These are phyloP conservation scores for Synaphobranchus kaupii DNA, from an alignment of 2,797 vertebrate genomes.

Conservation along the genomic window DNA sequence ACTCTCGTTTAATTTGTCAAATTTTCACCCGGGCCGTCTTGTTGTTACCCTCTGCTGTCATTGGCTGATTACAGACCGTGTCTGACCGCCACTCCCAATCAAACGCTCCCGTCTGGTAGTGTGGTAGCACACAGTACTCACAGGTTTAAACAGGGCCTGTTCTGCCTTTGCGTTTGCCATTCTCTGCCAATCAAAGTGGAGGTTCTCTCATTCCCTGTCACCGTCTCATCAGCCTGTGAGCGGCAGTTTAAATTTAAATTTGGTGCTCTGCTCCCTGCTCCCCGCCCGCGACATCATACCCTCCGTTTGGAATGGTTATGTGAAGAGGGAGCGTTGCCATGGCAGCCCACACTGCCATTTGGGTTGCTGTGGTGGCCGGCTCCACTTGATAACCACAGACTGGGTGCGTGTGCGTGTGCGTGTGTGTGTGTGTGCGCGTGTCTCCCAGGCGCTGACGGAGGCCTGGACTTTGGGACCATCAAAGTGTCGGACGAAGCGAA, in stretches of 20 bases:
- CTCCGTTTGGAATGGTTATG: neutral
- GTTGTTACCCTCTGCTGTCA: neutral
- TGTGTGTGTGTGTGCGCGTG: neutral
- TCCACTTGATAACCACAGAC: neutral
- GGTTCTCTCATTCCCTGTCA: neutral
- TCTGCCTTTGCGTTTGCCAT: neutral
- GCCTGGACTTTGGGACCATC: conserved; percentile 81
- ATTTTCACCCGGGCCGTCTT: neutral
- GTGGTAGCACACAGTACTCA: no score
- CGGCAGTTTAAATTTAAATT: neutral
- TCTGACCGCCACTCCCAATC: neutral
- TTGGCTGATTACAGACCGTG: neutral
- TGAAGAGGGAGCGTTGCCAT: neutral
- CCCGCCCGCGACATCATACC: neutral
- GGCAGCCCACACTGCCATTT: neutral
- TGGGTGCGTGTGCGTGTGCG: neutral
- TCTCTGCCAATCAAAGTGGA: neutral
- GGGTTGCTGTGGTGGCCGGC: no score
- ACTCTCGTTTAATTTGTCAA: neutral
- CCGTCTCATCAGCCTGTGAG: neutral
- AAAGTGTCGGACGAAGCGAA: conserved; percentile 77
- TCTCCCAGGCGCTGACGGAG: conserved; percentile 69
- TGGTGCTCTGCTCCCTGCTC: neutral
- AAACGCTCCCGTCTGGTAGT: neutral
- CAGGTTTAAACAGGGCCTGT: neutral